Percentiles rank a stretch among this genome's conserved stretches.
phyloP scores from a whole-genome alignment of 1,140 invertebrate species.

The Bombus balteatus region DNA sequence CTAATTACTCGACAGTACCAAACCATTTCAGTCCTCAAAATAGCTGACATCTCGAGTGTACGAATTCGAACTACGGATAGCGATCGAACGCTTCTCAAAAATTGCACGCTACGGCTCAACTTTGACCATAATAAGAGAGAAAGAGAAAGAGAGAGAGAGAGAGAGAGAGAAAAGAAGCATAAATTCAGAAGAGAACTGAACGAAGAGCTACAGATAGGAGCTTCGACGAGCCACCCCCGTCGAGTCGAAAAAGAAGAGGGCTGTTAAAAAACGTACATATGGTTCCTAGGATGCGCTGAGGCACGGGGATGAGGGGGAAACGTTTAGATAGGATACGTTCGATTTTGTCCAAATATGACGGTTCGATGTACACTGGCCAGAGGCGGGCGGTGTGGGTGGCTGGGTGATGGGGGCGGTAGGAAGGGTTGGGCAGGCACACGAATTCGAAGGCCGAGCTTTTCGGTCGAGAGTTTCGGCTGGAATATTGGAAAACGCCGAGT shows the following conservation, averaged over 20 bases:
- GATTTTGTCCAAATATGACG: constrained; percentile 72
- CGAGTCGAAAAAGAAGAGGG: constrained; percentile 27
- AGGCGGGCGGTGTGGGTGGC: background rate
- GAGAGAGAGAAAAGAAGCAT: background rate
- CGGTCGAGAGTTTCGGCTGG: constrained; percentile 70
- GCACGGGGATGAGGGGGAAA: constrained; percentile 36
- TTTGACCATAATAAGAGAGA: background rate
- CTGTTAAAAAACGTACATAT: constrained; percentile 30
- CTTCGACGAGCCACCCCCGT: background rate
- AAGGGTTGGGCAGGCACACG: constrained; percentile 36
- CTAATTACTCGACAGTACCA: background rate
- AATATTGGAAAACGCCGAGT: constrained; percentile 72
- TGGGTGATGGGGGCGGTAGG: constrained; percentile 12
- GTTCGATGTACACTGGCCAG: constrained; percentile 63
- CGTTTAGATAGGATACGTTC: constrained; percentile 70
- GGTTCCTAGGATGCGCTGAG: background rate
- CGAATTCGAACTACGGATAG: background rate
- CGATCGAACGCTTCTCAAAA: background rate
- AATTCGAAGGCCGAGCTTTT: constrained; percentile 70
- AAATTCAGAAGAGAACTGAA: background rate
- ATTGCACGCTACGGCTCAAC: background rate
- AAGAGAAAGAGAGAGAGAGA: background rate
- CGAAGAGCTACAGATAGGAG: background rate
- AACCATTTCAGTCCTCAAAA: background rate
- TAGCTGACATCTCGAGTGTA: background rate